phyloP scores from a whole-genome alignment of 2,888 invertebrate species.

The Candidula unifasciata region DNA sequence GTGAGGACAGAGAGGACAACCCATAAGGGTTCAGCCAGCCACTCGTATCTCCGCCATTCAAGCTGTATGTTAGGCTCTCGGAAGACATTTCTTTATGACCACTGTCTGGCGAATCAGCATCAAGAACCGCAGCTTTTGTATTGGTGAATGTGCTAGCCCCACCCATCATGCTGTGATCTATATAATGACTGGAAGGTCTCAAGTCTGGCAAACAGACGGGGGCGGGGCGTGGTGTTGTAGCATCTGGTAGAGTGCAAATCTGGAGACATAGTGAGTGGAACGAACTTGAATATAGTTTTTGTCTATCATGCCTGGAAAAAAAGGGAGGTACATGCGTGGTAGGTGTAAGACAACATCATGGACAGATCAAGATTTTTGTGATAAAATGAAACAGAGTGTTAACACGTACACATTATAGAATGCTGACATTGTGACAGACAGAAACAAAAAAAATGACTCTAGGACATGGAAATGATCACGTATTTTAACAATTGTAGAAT shows the following conservation, averaged over 20 bases:
- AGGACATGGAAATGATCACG: too few species aligned
- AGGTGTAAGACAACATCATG: not conserved
- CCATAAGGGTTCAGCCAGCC: constrained; percentile 64
- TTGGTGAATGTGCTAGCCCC: constrained; percentile 63
- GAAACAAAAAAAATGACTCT: too few species aligned
- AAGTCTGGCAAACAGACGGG: constrained; percentile 69
- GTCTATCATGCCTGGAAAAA: constrained; percentile 3
- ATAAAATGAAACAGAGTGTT: too few species aligned
- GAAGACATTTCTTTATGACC: constrained; percentile 77
- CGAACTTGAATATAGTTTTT: not conserved
- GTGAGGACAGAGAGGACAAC: constrained; percentile 53
- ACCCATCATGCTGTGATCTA: constrained; percentile 57
- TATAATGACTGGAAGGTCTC: constrained; percentile 36
- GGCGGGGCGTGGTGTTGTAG: constrained; percentile 72
- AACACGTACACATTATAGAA: too few species aligned
- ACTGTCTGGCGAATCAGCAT: constrained; percentile 77
- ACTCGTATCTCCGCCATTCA: constrained; percentile 60
- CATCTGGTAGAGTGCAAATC: constrained; percentile 70
- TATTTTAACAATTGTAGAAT: too few species aligned
- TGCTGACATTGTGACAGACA: too few species aligned
- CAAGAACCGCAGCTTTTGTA: constrained; percentile 64
- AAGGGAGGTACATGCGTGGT: constrained; percentile 2
- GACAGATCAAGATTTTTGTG: not conserved
- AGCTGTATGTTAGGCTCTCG: constrained; percentile 66
- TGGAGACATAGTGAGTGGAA: constrained; percentile 49